Evolutionary conservation across 2,797 vertebrate species (phyloP).

Genomic region (Aldrovandia affinis): DNA sequence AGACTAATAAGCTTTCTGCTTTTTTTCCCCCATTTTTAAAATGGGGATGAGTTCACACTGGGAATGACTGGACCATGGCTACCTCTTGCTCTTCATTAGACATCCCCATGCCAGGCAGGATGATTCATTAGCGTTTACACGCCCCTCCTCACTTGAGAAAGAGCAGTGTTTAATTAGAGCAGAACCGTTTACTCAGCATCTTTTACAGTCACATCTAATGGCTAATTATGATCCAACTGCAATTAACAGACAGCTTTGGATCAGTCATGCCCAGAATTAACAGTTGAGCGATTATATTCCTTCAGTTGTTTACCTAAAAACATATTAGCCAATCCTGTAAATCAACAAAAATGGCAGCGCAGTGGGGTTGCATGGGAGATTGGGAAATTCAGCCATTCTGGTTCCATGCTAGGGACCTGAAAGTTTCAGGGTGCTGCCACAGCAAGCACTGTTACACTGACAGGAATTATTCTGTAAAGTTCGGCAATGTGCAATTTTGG

Average conservation of each 20-base stretch:
- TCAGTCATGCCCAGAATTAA: conserved; percentile 3
- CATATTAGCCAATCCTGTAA: background rate
- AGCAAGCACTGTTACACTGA: conserved; percentile 33
- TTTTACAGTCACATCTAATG: conserved; percentile 45
- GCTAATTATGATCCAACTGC: conserved; percentile 36
- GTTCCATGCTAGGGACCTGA: background rate
- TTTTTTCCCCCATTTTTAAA: conserved; percentile 40
- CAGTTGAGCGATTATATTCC: background rate
- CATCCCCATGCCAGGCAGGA: conserved; percentile 36
- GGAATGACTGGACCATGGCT: conserved; percentile 43
- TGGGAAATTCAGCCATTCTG: background rate
- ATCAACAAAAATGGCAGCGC: background rate
- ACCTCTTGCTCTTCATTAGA: conserved; percentile 34
- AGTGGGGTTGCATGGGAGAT: background rate
- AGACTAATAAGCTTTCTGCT: conserved; percentile 35
- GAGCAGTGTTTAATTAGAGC: conserved; percentile 52
- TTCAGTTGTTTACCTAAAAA: conserved; percentile 4
- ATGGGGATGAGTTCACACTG: conserved; percentile 32
- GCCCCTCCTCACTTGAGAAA: conserved; percentile 44
- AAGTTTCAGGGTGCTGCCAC: conserved; percentile 38
- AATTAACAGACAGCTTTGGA: conserved; percentile 25
- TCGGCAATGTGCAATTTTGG: too few relatives aligned
- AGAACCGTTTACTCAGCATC: conserved; percentile 55
- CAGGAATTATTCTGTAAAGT: conserved; percentile 40
- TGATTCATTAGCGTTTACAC: conserved; percentile 56